A percentile compares a stretch with the other conserved stretches of the same genome.
Conservation (phyloP, 1,140 invertebrate species). For the Solen grandis region DNA sequence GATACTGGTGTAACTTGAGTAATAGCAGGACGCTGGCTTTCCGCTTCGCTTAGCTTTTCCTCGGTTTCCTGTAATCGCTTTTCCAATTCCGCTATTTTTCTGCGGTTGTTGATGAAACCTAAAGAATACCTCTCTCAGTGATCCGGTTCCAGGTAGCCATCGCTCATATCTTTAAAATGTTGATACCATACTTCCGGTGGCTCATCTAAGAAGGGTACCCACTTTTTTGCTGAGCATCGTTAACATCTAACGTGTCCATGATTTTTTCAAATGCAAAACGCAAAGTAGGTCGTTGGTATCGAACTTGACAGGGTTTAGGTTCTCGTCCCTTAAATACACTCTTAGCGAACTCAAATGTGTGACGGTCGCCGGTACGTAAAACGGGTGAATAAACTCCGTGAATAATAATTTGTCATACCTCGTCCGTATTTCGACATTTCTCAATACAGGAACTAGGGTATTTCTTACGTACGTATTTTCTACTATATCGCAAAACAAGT, state of each 20-base stretch:
- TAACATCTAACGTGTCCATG: slow-evolving; percentile 30
- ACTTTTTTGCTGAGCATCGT: slow-evolving; percentile 8
- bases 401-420: neutral
- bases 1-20: slow-evolving; percentile 33
- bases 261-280: slow-evolving; percentile 8
- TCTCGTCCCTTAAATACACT: slow-evolving; percentile 42
- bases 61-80: too few species aligned
- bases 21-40: slow-evolving; percentile 3
- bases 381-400: neutral
- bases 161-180: slow-evolving; percentile 15
- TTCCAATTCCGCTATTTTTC: too few species aligned
- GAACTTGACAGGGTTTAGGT: slow-evolving; percentile 6
- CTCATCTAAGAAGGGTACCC: neutral
- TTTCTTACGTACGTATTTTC: slow-evolving; percentile 30
- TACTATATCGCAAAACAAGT: slow-evolving; percentile 42
- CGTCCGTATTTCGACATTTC: slow-evolving; percentile 17
- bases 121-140: slow-evolving; percentile 44
- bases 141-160: slow-evolving; percentile 42
- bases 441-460: slow-evolving; percentile 1
- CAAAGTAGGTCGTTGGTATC: slow-evolving; percentile 17
- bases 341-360: slow-evolving; percentile 10
- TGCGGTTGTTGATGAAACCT: slow-evolving; percentile 2
- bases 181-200: slow-evolving; percentile 11
- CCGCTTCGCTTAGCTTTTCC: too few species aligned
- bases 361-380: slow-evolving; percentile 22